Evolutionary conservation across 2,113 vertebrate species (phyloP).

Genomic region (Tricholaema leucomelas): DNA sequence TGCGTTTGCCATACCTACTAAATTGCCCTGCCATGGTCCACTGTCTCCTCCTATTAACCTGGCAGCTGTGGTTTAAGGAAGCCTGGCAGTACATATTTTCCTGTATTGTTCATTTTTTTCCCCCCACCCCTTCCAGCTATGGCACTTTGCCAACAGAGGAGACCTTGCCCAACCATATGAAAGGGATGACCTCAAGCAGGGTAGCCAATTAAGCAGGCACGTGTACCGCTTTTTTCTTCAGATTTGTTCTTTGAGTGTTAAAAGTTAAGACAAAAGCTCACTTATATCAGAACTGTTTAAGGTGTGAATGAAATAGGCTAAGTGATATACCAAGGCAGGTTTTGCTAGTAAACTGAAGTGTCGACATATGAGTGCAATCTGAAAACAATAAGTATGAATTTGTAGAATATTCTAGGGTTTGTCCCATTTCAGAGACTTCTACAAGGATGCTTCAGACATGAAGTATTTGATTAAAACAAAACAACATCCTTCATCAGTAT

Average conservation of each 20-base stretch:
- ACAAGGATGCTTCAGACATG: background rate
- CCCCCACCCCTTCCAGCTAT: background rate
- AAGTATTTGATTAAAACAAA: background rate
- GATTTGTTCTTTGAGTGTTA: background rate
- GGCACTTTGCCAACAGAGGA: constrained; percentile 30
- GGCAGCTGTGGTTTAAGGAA: background rate
- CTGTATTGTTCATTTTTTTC: background rate
- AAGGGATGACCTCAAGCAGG: background rate
- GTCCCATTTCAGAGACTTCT: background rate
- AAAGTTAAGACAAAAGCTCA: background rate
- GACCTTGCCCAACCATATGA: background rate
- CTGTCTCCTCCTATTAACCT: background rate
- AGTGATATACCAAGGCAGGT: background rate
- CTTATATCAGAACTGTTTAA: constrained; percentile 3
- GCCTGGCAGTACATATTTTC: fast-evolving
- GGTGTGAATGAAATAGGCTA: background rate
- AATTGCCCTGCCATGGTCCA: fast-evolving
- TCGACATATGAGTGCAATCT: background rate
- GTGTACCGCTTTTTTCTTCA: background rate
- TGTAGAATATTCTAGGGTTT: background rate
- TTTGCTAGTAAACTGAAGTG: background rate
- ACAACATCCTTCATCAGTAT: background rate
- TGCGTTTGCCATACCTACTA: background rate
- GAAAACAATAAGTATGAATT: background rate
- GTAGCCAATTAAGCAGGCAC: background rate